phyloP scores from a whole-genome alignment of 2,888 invertebrate genomes.

The Macaria liturata region DNA sequence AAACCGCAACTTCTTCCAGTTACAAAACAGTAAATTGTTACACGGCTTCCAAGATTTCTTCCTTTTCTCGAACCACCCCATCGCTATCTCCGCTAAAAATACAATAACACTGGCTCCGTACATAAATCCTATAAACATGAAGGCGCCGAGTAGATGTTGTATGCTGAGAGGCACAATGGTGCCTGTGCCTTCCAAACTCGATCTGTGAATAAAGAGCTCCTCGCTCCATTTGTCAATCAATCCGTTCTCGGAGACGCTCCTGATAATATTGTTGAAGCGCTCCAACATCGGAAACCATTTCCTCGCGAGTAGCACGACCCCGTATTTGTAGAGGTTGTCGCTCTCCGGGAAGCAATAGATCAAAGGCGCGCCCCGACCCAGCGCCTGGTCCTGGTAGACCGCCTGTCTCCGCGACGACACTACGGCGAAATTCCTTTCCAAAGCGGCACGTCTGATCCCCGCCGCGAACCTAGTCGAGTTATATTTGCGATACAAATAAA shows the following conservation, averaged over 20 bases:
- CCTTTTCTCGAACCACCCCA: slow-evolving; percentile 30
- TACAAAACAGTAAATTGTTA: no score
- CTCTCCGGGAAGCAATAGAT: slow-evolving; percentile 75
- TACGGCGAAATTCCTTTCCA: slow-evolving; percentile 70
- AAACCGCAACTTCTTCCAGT: background rate
- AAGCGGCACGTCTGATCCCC: slow-evolving; percentile 66
- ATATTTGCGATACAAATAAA: slow-evolving; percentile 78
- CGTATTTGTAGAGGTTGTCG: slow-evolving; percentile 76
- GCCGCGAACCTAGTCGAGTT: slow-evolving; percentile 67
- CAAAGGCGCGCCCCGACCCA: slow-evolving; percentile 68
- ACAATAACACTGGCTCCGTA: slow-evolving; percentile 60
- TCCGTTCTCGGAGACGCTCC: slow-evolving; percentile 76
- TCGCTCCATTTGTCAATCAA: slow-evolving; percentile 77
- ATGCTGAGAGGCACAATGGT: slow-evolving; percentile 63
- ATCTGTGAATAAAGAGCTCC: slow-evolving; percentile 64
- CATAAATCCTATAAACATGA: slow-evolving; percentile 74
- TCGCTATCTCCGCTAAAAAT: slow-evolving; percentile 61
- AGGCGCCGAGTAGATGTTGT: slow-evolving; percentile 74
- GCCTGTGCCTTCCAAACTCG: slow-evolving; percentile 50
- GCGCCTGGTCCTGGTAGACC: slow-evolving; percentile 69
- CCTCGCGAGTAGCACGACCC: slow-evolving; percentile 71
- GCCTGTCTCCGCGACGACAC: slow-evolving; percentile 74
- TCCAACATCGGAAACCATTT: slow-evolving; percentile 76
- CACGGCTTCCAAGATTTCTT: slow-evolving; percentile 10
- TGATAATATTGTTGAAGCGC: slow-evolving; percentile 71